phyloP scores from a whole-genome alignment of 2,888 invertebrate species.

The Gastrophysa polygoni region DNA sequence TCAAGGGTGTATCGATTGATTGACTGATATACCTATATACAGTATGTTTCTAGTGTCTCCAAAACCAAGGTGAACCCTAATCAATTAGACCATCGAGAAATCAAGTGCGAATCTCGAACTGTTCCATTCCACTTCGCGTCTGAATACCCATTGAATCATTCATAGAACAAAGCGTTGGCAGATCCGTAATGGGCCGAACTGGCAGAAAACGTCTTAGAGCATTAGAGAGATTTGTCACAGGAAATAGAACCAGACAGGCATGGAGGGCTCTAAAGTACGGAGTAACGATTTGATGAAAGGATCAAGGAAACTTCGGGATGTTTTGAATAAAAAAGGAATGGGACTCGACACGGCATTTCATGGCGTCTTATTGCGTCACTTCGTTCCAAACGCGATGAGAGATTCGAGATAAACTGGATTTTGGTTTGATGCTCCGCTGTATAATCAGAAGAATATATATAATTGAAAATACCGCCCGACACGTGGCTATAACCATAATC shows the following conservation, averaged over 20 bases:
- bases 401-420: not conserved
- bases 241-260: constrained; percentile 23
- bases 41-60: no score
- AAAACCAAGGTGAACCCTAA: no score
- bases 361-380: not conserved
- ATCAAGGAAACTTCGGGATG: constrained; percentile 15
- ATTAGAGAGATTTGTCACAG: constrained; percentile 24
- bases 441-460: no score
- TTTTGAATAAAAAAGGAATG: constrained; percentile 3
- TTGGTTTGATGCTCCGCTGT: no score
- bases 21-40: no score
- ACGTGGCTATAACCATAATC: no score
- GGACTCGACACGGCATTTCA: not conserved
- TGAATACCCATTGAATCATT: not conserved
- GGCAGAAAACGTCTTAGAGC: constrained; percentile 15
- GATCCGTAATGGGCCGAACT: constrained; percentile 8
- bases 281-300: constrained; percentile 30
- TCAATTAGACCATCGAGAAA: no score
- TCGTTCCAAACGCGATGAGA: not conserved
- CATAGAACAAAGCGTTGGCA: constrained; percentile 10
- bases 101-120: no score
- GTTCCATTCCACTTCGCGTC: not conserved
- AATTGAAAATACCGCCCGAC: no score
- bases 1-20: no score
- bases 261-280: constrained; percentile 24